phyloP scores from a whole-genome alignment of 1,140 invertebrate species.

The Lucilia cuprina region DNA sequence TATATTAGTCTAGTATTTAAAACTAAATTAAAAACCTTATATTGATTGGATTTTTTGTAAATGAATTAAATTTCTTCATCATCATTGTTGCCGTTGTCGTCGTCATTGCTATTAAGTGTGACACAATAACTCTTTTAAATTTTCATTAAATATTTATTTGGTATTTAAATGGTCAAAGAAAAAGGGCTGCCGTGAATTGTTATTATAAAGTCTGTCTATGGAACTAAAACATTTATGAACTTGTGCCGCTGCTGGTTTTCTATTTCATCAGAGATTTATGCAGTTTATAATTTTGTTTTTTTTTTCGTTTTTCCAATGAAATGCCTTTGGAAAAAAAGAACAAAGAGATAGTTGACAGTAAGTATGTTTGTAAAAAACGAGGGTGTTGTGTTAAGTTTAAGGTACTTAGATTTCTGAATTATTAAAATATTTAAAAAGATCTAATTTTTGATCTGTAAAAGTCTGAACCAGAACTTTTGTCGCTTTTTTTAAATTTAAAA shows the following conservation, averaged over 20 bases:
- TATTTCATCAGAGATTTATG: constrained; percentile 17
- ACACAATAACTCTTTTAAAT: constrained; percentile 28
- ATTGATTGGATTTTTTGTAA: not conserved
- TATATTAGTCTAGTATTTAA: no score
- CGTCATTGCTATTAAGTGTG: not conserved
- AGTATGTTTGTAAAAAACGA: no score
- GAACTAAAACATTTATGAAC: not conserved
- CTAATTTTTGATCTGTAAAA: no score
- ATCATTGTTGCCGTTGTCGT: not conserved
- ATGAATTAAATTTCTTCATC: not conserved
- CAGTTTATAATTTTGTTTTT: not conserved
- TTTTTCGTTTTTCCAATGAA: not conserved
- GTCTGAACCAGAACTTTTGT: no score
- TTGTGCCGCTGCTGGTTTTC: constrained; percentile 27
- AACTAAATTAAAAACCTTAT: not conserved
- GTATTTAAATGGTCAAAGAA: not conserved
- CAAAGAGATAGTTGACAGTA: no score
- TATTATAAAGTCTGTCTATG: not conserved
- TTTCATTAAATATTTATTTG: constrained; percentile 29
- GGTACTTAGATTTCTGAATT: no score
- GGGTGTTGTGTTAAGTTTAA: no score
- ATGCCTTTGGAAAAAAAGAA: no score
- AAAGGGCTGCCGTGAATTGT: not conserved
- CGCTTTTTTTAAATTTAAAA: no score
- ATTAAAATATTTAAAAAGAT: no score